Evolutionary conservation across 2,797 vertebrate genomes (phyloP).

Genomic region (Sebastes cheni): DNA sequence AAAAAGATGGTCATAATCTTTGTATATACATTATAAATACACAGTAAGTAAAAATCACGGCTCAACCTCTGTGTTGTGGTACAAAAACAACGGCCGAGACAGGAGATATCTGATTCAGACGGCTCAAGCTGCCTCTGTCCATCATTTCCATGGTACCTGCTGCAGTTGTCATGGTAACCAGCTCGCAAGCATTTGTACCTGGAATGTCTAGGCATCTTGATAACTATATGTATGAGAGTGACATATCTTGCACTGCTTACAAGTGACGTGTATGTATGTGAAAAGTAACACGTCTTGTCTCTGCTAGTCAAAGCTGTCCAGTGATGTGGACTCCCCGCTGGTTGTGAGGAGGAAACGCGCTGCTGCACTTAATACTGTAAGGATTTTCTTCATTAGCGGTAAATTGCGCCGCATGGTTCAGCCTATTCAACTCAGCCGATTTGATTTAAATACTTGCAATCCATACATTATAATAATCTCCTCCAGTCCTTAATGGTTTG

Average conservation of each 20-base stretch:
- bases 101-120: slow-evolving; percentile 14
- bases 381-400: slow-evolving; percentile 9
- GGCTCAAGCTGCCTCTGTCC: not conserved
- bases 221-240: not conserved
- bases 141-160: slow-evolving; percentile 11
- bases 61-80: not conserved
- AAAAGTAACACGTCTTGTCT: not conserved
- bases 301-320: slow-evolving; percentile 54
- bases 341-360: slow-evolving; percentile 61
- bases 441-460: not conserved
- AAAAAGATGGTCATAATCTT: not conserved
- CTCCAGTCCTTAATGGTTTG: not conserved
- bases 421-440: not conserved
- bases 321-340: slow-evolving; percentile 75
- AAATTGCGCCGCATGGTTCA: not conserved
- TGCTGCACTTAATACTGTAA: slow-evolving; percentile 62
- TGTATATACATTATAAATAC: not conserved
- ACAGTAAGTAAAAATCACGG: not conserved
- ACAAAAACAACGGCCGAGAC: not conserved
- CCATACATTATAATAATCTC: not conserved
- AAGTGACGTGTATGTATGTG: not conserved
- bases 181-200: not conserved
- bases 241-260: not conserved
- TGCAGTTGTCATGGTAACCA: slow-evolving; percentile 60
- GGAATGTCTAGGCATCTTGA: not conserved